These are phyloP conservation scores for Pomatorhinus ruficollis DNA, from an alignment of 2,113 vertebrate genomes.

Conservation along the genomic window DNA sequence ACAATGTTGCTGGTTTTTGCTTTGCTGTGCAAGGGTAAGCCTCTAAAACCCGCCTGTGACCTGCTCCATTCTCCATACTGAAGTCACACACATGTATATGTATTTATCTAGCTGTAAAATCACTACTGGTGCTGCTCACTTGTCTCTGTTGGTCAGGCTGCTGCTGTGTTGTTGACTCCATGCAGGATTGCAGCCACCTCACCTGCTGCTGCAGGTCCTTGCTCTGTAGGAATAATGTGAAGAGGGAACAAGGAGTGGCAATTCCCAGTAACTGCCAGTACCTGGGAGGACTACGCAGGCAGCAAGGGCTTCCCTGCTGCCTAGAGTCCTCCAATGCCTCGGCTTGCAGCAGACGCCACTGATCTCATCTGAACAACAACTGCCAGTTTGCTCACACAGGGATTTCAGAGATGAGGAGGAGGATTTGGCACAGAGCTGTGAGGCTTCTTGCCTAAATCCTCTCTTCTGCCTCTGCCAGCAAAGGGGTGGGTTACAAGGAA, in stretches of 20 bases:
- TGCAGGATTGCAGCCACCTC: background rate
- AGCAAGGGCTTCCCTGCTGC: background rate
- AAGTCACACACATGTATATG: accelerated
- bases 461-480: background rate
- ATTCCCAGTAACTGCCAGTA: background rate
- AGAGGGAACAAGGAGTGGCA: background rate
- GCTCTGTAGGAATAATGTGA: background rate
- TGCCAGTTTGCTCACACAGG: background rate
- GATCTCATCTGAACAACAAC: background rate
- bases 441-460: background rate
- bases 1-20: background rate
- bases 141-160: background rate
- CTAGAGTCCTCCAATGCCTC: accelerated
- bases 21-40: background rate
- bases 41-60: background rate
- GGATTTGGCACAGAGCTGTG: background rate
- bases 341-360: background rate
- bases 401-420: background rate
- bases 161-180: background rate
- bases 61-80: accelerated
- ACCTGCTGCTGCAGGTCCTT: background rate
- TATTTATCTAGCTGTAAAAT: background rate
- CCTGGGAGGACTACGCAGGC: background rate
- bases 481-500: background rate
- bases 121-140: accelerated